Evolutionary conservation across 2,888 invertebrate genomes (phyloP), one percentile per base, ranked within the genome.

Genomic region (Mystacides longicornis): DNA sequence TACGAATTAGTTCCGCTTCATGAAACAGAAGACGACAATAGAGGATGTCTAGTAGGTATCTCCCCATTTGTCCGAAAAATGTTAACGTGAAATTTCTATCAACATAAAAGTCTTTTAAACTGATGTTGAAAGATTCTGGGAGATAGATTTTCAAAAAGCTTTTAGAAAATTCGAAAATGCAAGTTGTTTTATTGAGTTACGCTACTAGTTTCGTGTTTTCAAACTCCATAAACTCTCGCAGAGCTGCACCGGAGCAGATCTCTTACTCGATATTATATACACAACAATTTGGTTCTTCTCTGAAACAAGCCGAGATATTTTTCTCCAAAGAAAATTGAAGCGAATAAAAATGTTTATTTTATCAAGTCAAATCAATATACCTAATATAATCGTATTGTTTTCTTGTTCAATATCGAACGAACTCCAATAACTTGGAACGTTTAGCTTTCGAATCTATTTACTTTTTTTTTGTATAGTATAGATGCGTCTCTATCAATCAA

Each of bases 51-150:
- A 7, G 11, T 27, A 27, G 11, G 5, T 7, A 27, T 27, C 5
- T 27, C 5, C 11, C 27, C 27, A 11, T 27, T 4, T 37, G 37
- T 37, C 37, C 37, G 37, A 37, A 37, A 37, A 37, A 37, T 37
- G 37, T 37, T n/a, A 37, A 37, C 37, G 37, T 37, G 37, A 16
- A 37, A 37, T n/a, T 37, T 37, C 37, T 37, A 37, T 37, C 37
- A 37, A 37, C 37, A 37, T 37, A 37, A 37, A 37, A 37, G 37
- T n/a, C 37, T 37, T 37, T 37, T 37, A 37, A 37, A 37, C 37
- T 37, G 37, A 37, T 37, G 37, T 37, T 37, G 37, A 37, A 37
- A 37, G 37, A 37, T 37, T 37, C 37, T 37, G 37, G 3, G 16
- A 37, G 37, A 37, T 37, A 37, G 37, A 37, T 37, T 37, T 3